These are phyloP conservation scores for Lethrus apterus DNA, from an alignment of 1,140 invertebrate genomes.

Conservation along the genomic window DNA sequence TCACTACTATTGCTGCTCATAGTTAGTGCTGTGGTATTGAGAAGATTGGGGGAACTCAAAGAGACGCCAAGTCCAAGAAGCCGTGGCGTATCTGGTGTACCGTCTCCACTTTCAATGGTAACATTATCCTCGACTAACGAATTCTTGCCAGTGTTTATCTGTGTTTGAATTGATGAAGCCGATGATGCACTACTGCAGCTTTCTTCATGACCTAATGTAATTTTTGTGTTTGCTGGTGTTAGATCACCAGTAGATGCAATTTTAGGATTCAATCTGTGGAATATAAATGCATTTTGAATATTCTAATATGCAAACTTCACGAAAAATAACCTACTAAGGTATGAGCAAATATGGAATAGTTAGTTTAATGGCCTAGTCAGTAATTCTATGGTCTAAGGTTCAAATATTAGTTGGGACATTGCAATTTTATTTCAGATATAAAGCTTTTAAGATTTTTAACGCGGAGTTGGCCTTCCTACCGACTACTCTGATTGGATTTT, in stretches of 20 bases:
- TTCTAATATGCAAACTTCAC: too few relatives aligned
- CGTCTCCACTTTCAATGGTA: conserved; percentile 2
- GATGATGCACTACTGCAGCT: conserved; percentile 19
- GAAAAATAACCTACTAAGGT: too few relatives aligned
- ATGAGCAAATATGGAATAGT: too few relatives aligned
- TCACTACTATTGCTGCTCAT: conserved; percentile 45
- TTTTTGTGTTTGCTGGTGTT: conserved; percentile 5
- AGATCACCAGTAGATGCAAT: conserved; percentile 4
- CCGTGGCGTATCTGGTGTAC: conserved; percentile 21
- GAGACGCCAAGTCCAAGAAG: conserved; percentile 31
- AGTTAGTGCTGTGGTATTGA: conserved; percentile 35
- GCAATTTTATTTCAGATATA: too few relatives aligned
- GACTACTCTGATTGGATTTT: too few relatives aligned
- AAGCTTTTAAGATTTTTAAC: too few relatives aligned
- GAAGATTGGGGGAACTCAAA: conserved; percentile 39
- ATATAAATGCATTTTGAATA: too few relatives aligned
- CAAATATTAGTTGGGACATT: too few relatives aligned
- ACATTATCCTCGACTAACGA: conserved; percentile 2
- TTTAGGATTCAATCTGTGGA: too few relatives aligned
- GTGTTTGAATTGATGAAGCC: conserved; percentile 21
- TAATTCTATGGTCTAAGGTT: too few relatives aligned
- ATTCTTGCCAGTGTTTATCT: conserved; percentile 15
- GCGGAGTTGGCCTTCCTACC: too few relatives aligned
- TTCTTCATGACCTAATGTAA: not conserved
- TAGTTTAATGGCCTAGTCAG: too few relatives aligned